phyloP scores from a whole-genome alignment of 2,888 invertebrate species.

The Pimpla rufipes region DNA sequence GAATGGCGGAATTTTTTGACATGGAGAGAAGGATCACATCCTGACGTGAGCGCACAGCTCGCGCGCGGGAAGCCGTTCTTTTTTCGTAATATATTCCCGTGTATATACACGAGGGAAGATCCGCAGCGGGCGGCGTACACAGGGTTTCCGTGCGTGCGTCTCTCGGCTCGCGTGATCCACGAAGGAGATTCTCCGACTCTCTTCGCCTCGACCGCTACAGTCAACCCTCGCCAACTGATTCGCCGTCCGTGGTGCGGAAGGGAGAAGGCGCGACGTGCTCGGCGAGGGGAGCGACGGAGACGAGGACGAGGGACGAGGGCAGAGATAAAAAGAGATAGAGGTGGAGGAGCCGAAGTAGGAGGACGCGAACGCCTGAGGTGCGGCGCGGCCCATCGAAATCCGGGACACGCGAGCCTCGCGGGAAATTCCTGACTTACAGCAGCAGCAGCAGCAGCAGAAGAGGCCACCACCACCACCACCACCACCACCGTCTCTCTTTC shows the following conservation, averaged over 20 bases:
- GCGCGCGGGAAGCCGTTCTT: constrained; percentile 21
- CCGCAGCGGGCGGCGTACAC: constrained; percentile 26
- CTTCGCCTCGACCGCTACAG: too few species aligned
- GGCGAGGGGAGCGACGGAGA: constrained; percentile 12
- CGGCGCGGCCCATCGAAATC: constrained; percentile 77
- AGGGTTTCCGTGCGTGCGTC: constrained; percentile 74
- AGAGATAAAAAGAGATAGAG: constrained; percentile 25
- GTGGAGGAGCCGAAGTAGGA: constrained; percentile 33
- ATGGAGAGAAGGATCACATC: constrained; percentile 10
- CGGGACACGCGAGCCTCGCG: constrained; percentile 85
- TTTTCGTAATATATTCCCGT: constrained; percentile 60
- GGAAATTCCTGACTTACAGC: constrained; percentile 81
- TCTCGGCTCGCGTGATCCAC: constrained; percentile 79
- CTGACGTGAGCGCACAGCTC: background rate
- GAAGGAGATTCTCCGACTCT: constrained; percentile 56
- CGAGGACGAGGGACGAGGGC: background rate
- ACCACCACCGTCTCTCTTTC: constrained; percentile 44
- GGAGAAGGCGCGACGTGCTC: constrained; percentile 1
- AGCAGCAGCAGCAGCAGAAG: constrained; percentile 47
- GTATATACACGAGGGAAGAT: constrained; percentile 16
- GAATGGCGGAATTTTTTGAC: constrained; percentile 15
- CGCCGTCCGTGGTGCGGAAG: constrained; percentile 72
- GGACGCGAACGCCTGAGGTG: constrained; percentile 69
- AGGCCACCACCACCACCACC: background rate
- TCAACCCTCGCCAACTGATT: constrained; percentile 66